Evolutionary conservation across 1,140 invertebrate species (phyloP).

Genomic region (Triops cancriformis): DNA sequence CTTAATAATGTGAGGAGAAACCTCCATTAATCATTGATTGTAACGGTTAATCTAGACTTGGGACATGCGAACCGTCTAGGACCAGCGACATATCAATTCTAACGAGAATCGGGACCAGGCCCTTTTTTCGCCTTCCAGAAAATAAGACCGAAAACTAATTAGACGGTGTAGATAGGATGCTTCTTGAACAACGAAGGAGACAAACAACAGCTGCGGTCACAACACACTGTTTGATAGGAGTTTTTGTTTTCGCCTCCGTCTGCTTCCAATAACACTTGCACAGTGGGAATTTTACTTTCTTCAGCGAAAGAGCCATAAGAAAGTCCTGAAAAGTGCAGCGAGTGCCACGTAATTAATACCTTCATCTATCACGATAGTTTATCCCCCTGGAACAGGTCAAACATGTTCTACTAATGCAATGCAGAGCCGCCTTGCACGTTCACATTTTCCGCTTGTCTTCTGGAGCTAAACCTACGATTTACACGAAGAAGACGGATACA

Average conservation of each 20-base stretch:
- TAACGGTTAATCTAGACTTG: no score
- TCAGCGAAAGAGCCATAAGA: neutral
- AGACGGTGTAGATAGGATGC: neutral
- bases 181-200: neutral
- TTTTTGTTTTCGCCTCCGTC: neutral
- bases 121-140: neutral
- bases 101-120: no score
- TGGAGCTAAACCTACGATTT: neutral
- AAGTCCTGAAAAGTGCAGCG: neutral
- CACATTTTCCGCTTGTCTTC: conserved; percentile 1
- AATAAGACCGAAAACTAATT: neutral
- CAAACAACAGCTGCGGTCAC: conserved; percentile 9
- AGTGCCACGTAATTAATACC: neutral
- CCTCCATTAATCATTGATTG: no score
- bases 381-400: neutral
- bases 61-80: no score
- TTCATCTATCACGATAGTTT: neutral
- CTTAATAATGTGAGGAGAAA: no score
- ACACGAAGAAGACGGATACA: neutral
- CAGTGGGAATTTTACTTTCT: neutral
- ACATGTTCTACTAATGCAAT: conserved; percentile 2
- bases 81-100: no score
- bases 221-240: neutral
- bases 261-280: neutral
- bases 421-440: neutral